Percentiles rank a stretch among this genome's conserved stretches.
Evolutionary conservation across 2,797 vertebrate genomes (phyloP).

Genomic region (Hirundo rustica): DNA sequence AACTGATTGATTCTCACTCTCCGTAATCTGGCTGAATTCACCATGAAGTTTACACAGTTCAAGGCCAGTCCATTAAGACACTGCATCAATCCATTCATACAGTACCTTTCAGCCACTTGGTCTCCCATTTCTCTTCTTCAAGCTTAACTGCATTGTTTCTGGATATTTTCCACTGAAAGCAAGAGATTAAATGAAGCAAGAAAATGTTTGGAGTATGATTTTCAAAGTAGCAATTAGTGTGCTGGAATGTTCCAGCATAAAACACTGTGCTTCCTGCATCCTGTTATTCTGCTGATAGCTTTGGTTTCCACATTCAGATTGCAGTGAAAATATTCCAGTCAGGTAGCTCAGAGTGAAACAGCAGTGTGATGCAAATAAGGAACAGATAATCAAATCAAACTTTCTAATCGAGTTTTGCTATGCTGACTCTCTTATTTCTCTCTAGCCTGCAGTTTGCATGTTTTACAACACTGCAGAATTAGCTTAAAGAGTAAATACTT

Average conservation of each 20-base stretch:
- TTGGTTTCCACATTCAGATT: background rate
- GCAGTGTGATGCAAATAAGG: slow-evolving; percentile 70
- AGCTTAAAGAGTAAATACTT: slow-evolving; percentile 69
- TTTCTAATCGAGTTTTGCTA: slow-evolving; percentile 68
- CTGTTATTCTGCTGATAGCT: background rate
- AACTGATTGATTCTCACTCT: slow-evolving; percentile 41
- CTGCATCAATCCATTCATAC: background rate
- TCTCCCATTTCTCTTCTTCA: slow-evolving; percentile 11
- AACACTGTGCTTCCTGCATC: background rate
- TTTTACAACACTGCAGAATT: slow-evolving; percentile 71
- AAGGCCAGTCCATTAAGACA: slow-evolving; percentile 56
- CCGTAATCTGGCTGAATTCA: slow-evolving; percentile 50
- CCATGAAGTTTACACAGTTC: background rate
- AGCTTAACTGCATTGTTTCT: background rate
- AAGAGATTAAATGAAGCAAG: background rate
- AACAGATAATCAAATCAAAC: slow-evolving; percentile 74
- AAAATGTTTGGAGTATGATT: slow-evolving; percentile 12
- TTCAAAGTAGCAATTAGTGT: slow-evolving; percentile 1
- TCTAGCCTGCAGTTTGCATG: slow-evolving; percentile 62
- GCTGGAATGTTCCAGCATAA: slow-evolving; percentile 21
- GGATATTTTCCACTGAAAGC: background rate
- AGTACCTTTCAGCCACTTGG: background rate
- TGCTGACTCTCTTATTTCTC: slow-evolving; percentile 72
- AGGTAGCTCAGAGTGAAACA: slow-evolving; percentile 56
- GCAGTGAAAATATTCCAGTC: slow-evolving; percentile 59